Evolutionary conservation across 2,113 vertebrate species (phyloP), one percentile per base, ranked within the genome.

Genomic region (Dryoscopus gambensis): DNA sequence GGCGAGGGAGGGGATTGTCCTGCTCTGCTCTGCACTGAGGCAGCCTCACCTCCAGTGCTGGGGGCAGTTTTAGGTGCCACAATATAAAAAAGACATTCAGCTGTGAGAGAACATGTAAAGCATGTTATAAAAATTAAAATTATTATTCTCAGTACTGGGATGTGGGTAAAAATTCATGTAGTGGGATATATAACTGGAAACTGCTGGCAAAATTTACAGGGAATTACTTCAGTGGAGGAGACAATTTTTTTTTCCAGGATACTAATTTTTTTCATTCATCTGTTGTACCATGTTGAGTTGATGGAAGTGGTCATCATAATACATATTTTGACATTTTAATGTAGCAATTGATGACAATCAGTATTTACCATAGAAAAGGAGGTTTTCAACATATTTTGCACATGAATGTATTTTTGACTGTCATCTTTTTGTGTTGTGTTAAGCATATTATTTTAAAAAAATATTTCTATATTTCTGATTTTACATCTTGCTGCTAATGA

Each of bases 211-310:
- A 68, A 44, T 89, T 89, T 84, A 59, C 8, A 47, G 64, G 19
- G 83, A 93, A 56, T 80, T 40, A 74, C 23, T 94, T 88, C 50
- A 92, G 37, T 83, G 40, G 19, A 70, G 28, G 8, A 64, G 19
- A 33, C 7, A 52, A 40, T 64, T 70, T 23, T 84, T 94, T 94
- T 90, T 93, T 96, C 95, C 65, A 65, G 19, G 22, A 5, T 53
- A 22, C 30, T 7, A 62, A 33, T 65, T 30, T 91, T 24, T 37
- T 69, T 87, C 55, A 47, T 82, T 76, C 5, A 28, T 63, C 18
- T 78, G 6, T 52, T 75, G 4, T 27, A 37, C 18, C 62, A 65
- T 78, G 69, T 75, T 47, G 52, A 35, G 31, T 85, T 95, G 25
- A 24, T 33, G 10, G 23, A 59, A 68, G 14, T 69, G 9, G 5